phyloP scores from a whole-genome alignment of 2,888 invertebrate species.

The Plemyria rubiginata region DNA sequence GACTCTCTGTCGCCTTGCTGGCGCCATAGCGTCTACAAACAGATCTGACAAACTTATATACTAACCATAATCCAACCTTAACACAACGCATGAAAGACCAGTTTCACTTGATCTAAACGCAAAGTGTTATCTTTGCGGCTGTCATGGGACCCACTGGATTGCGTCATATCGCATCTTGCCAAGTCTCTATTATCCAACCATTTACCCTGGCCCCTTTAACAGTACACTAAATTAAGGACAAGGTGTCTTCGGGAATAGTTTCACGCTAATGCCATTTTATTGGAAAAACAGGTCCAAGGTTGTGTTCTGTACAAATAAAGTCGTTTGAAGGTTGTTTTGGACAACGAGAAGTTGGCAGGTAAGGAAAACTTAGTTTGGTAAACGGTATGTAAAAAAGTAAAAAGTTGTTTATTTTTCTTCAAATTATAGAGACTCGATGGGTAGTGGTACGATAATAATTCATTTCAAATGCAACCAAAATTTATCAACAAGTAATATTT shows the following conservation, averaged over 20 bases:
- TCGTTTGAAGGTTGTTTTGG: constrained; percentile 42
- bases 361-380: too few relatives aligned
- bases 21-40: constrained; percentile 60
- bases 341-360: not conserved
- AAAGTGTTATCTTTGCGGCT: constrained; percentile 27
- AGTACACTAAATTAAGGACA: constrained; percentile 26
- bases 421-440: too few relatives aligned
- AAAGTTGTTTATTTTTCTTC: too few relatives aligned
- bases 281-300: constrained; percentile 57
- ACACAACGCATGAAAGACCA: constrained; percentile 15
- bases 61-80: constrained; percentile 27
- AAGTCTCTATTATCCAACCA: constrained; percentile 51
- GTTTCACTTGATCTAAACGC: constrained; percentile 31
- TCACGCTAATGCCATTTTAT: constrained; percentile 46
- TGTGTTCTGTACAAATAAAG: constrained; percentile 45
- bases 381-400: too few relatives aligned
- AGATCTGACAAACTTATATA: constrained; percentile 41
- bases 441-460: too few relatives aligned
- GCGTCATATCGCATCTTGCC: constrained; percentile 61
- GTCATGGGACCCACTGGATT: constrained; percentile 54
- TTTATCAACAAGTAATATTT: too few relatives aligned
- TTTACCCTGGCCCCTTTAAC: constrained; percentile 45
- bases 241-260: constrained; percentile 45
- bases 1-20: constrained; percentile 51
- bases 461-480: too few relatives aligned